Evolutionary conservation across 2,113 vertebrate genomes (phyloP).

Genomic region (Phalacrocorax pelagicus): DNA sequence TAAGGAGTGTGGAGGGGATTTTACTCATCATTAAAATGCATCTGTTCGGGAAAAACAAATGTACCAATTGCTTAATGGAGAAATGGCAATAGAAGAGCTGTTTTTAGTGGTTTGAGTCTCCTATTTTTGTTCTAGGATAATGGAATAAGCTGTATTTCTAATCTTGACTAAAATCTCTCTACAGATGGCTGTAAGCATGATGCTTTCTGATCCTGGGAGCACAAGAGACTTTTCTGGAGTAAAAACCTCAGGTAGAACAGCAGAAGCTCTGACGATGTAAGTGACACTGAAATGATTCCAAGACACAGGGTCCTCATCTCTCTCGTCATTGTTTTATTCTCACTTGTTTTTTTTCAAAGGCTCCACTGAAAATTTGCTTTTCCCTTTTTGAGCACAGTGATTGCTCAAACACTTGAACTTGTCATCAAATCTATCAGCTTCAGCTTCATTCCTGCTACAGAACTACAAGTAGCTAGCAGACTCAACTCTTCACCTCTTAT

Average conservation of each 20-base stretch:
- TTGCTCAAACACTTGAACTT: not conserved
- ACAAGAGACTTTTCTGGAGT: not conserved
- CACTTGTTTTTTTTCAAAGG: not conserved
- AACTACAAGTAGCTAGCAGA: not conserved
- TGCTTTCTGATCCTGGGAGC: not conserved
- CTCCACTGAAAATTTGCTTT: not conserved
- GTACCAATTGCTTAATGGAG: slow-evolving; percentile 15
- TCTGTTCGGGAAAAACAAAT: not conserved
- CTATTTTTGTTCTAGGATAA: not conserved
- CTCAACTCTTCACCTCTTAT: not conserved
- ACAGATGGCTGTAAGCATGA: not conserved
- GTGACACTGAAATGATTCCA: not conserved
- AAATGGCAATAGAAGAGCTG: not conserved
- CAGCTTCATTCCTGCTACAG: not conserved
- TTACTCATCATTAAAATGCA: not conserved
- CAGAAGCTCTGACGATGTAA: not conserved
- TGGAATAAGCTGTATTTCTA: slow-evolving; percentile 24
- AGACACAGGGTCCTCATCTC: not conserved
- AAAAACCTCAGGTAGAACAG: not conserved
- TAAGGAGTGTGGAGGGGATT: not conserved
- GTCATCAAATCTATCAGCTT: not conserved
- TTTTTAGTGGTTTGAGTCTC: not conserved
- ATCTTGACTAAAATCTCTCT: slow-evolving; percentile 33
- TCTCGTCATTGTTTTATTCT: not conserved
- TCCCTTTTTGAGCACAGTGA: not conserved